Conservation (phyloP, 1,140 invertebrate genomes). For the Thereuonema tuberculata region DNA sequence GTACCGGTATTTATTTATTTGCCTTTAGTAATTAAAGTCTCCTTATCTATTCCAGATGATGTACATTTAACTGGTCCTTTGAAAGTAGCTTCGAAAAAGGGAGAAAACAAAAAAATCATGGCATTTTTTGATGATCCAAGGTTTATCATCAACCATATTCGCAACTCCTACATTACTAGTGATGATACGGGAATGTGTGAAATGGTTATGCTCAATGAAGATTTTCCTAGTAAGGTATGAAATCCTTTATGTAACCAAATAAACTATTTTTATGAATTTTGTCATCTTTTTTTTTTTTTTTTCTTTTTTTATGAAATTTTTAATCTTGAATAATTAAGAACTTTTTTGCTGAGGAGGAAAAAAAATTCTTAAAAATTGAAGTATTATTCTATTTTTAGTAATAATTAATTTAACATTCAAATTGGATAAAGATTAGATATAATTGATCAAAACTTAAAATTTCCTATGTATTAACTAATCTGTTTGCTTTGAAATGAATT, state of each 20-base stretch:
- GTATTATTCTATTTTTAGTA: no score
- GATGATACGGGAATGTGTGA: slow-evolving; percentile 78
- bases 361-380: no score
- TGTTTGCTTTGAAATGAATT: no score
- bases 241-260: not conserved
- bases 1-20: no score
- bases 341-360: not conserved
- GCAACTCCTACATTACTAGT: slow-evolving; percentile 87
- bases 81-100: no score
- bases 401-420: no score
- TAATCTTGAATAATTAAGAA: not conserved
- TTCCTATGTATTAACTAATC: no score
- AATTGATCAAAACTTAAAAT: no score
- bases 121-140: slow-evolving; percentile 11
- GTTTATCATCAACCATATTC: slow-evolving; percentile 80
- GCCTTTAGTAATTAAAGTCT: no score
- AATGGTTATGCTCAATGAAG: slow-evolving; percentile 59
- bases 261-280: not conserved
- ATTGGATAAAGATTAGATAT: no score
- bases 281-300: not conserved
- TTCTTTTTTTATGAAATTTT: slow-evolving; percentile 22
- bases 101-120: slow-evolving; percentile 3
- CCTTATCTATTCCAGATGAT: no score
- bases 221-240: slow-evolving; percentile 46
- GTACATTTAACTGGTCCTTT: no score